Evolutionary conservation across 1,140 invertebrate genomes (phyloP).

Genomic region (Halesus radiatus): DNA sequence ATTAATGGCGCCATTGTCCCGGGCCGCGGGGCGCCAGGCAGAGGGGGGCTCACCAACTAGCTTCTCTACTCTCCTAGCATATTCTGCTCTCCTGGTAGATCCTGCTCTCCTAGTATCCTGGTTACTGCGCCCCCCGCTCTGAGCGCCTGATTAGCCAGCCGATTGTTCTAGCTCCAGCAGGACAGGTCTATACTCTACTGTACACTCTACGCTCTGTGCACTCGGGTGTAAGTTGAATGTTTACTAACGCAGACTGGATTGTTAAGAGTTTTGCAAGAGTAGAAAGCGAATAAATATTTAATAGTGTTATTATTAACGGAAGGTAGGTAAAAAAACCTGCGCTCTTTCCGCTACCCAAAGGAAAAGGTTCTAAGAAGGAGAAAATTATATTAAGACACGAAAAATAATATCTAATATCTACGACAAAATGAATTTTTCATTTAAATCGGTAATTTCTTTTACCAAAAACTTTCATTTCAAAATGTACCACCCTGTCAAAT

Average conservation of each 20-base stretch:
- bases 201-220: background rate
- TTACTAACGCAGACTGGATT: background rate
- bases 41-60: background rate
- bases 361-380: too few relatives aligned
- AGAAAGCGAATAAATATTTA: too few relatives aligned
- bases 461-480: too few relatives aligned
- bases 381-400: too few relatives aligned
- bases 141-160: conserved; percentile 30
- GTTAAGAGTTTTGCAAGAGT: too few relatives aligned
- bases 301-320: too few relatives aligned
- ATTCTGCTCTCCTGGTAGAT: background rate
- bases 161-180: conserved; percentile 25
- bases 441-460: too few relatives aligned
- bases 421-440: too few relatives aligned
- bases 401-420: too few relatives aligned
- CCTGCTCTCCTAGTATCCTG: background rate
- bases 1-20: conserved; percentile 49
- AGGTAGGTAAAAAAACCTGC: too few relatives aligned
- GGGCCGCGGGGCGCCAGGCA: conserved; percentile 30
- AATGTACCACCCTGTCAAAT: too few relatives aligned
- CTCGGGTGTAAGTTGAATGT: conserved; percentile 7
- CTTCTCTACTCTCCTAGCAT: background rate
- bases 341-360: too few relatives aligned
- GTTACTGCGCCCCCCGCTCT: background rate
- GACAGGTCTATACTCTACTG: conserved; percentile 4